phyloP scores from a whole-genome alignment of 1,140 invertebrate species.

The Zaprionus taronus region DNA sequence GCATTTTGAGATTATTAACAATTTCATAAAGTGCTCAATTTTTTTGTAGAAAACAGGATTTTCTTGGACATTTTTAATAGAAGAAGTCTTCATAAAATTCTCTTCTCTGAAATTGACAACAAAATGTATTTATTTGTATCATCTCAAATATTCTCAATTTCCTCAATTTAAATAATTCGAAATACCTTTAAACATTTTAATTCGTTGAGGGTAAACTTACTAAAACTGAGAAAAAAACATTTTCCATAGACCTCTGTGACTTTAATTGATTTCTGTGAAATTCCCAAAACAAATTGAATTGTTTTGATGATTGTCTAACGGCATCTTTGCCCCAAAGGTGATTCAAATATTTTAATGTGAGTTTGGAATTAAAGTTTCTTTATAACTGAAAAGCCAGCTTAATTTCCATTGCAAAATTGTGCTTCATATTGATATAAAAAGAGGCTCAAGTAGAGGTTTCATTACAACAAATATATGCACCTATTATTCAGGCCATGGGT shows the following conservation, averaged over 20 bases:
- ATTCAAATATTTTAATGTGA: background rate
- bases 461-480: background rate
- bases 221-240: too few relatives aligned
- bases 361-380: background rate
- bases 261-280: background rate
- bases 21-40: background rate
- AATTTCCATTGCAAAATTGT: background rate
- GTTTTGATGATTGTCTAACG: slow-evolving; percentile 1
- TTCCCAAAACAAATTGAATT: slow-evolving; percentile 1
- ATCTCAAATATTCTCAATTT: background rate
- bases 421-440: background rate
- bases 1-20: background rate
- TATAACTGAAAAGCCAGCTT: background rate
- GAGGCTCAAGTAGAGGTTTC: too few relatives aligned
- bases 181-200: background rate
- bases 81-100: too few relatives aligned
- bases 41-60: too few relatives aligned
- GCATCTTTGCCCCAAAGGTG: background rate
- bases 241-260: background rate
- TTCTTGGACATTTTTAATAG: too few relatives aligned
- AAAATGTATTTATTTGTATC: too few relatives aligned
- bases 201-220: background rate
- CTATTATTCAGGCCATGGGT: too few relatives aligned
- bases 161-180: background rate
- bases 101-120: too few relatives aligned